phyloP scores from a whole-genome alignment of 2,797 vertebrate species.

The Amphiprion clarkii region DNA sequence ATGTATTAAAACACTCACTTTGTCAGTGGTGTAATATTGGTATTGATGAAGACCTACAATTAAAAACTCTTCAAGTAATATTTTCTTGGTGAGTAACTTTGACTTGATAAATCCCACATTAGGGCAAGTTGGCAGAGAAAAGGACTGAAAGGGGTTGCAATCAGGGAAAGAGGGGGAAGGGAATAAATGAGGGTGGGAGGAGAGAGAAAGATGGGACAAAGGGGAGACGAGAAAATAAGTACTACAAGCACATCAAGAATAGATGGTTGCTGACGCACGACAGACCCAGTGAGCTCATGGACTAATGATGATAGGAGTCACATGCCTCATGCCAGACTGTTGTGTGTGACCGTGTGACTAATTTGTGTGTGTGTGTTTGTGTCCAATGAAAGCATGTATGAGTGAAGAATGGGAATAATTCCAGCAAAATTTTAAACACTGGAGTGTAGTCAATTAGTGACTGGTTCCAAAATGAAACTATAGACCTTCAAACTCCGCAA shows the following conservation, averaged over 20 bases:
- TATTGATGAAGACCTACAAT: not conserved
- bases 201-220: conserved; percentile 7
- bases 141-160: conserved; percentile 7
- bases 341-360: conserved; percentile 6
- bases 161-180: not conserved
- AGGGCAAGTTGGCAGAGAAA: conserved; percentile 19
- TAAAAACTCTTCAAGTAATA: not conserved
- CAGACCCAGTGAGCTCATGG: conserved; percentile 20
- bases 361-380: conserved; percentile 9
- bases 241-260: conserved; percentile 21
- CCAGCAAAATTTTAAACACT: conserved; percentile 14
- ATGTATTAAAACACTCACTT: not conserved
- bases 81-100: not conserved
- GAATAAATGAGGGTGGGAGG: not conserved
- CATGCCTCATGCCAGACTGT: conserved; percentile 32
- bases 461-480: not conserved
- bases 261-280: conserved; percentile 36
- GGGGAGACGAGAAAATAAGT: conserved; percentile 11
- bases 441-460: not conserved
- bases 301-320: conserved; percentile 41
- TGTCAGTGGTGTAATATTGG: conserved; percentile 1
- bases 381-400: conserved; percentile 13
- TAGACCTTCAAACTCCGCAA: not conserved
- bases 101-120: not conserved
- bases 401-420: conserved; percentile 6